Evolutionary conservation across 2,888 invertebrate species (phyloP).

Genomic region (Diaperis boleti): DNA sequence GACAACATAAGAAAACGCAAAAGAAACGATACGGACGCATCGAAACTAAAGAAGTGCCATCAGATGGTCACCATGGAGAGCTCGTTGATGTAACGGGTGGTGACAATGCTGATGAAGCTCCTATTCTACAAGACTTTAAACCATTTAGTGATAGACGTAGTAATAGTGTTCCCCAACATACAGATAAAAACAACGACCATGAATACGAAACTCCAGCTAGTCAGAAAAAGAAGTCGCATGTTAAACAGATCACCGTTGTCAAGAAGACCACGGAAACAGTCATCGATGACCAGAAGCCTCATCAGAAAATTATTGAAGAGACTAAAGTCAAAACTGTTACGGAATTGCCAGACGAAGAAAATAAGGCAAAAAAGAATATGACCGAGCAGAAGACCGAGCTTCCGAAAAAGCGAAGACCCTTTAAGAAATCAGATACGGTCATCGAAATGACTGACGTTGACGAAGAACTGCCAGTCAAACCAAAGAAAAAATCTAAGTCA

Average conservation of each 20-base stretch:
- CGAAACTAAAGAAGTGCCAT: constrained; percentile 53
- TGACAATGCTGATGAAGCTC: constrained; percentile 52
- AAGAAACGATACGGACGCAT: constrained; percentile 58
- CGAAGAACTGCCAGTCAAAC: constrained; percentile 10
- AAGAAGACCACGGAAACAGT: constrained; percentile 49
- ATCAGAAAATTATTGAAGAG: constrained; percentile 46
- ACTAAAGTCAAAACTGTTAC: constrained; percentile 53
- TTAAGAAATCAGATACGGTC: constrained; percentile 42
- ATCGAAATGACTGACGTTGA: constrained; percentile 27
- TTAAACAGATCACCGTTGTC: constrained; percentile 49
- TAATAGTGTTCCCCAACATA: constrained; percentile 55
- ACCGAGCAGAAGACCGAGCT: constrained; percentile 24
- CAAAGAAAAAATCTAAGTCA: constrained; percentile 59
- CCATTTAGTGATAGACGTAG: constrained; percentile 53
- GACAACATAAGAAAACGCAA: constrained; percentile 56
- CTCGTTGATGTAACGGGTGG: constrained; percentile 55
- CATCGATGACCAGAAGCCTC: constrained; percentile 55
- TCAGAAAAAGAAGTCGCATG: constrained; percentile 46
- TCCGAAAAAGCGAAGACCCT: constrained; percentile 39
- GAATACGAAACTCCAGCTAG: constrained; percentile 45
- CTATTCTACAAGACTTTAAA: constrained; percentile 55
- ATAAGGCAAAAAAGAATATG: constrained; percentile 46
- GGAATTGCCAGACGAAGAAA: constrained; percentile 55
- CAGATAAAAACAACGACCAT: constrained; percentile 54
- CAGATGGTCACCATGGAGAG: constrained; percentile 60